Evolutionary conservation across 2,797 vertebrate species (phyloP), one percentile per base, ranked within the genome.

Genomic region (Rhadinocentrus ornatus): DNA sequence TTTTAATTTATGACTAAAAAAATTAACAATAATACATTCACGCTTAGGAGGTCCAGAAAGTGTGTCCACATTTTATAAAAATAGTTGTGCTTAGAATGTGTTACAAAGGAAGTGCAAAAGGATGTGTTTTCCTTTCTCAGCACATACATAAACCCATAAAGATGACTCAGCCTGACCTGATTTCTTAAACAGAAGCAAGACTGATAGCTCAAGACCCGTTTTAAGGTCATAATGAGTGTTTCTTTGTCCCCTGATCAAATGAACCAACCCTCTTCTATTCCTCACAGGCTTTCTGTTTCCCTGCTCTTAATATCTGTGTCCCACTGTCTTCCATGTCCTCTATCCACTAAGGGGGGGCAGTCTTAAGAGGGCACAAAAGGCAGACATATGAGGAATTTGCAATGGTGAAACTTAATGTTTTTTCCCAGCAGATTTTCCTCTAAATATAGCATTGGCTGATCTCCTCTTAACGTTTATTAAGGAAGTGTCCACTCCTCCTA

Each of bases 141-240:
- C 20, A 37, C 2, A 0, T 32, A 59, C 35, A 57, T 9, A 29
- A 41, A 66, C 48, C 44, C 27, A n/a, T n/a, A n/a, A n/a, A 53
- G 50, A 55, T 69, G 64, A 84, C 69, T 78, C 70, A 69, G 29
- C 26, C 26, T 53, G 75, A 67, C 66, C 75, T 77, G 62, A 20
- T 77, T 73, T 67, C 48, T 46, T 46, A 69, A 46, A 70, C n/a
- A 63, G 6, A 67, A 65, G 34, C 11, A 66, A 29, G 50, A 71
- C 34, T 48, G 12, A 37, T 4, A 4, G 22, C 46, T 48, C 66
- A 41, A 26, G 32, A 35, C 22, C 35, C 37, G 35, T 35, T 67
- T 55, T 66, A 57, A 71, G 8, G 10, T 69, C 62, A 58, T 32
- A 74, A 22, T 34, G 61, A 62, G 37, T 2, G 2, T 44, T 3